Base-by-base conservation (phyloP, 2,797 vertebrate genomes). In the Pseudomugil gertrudae region DNA sequence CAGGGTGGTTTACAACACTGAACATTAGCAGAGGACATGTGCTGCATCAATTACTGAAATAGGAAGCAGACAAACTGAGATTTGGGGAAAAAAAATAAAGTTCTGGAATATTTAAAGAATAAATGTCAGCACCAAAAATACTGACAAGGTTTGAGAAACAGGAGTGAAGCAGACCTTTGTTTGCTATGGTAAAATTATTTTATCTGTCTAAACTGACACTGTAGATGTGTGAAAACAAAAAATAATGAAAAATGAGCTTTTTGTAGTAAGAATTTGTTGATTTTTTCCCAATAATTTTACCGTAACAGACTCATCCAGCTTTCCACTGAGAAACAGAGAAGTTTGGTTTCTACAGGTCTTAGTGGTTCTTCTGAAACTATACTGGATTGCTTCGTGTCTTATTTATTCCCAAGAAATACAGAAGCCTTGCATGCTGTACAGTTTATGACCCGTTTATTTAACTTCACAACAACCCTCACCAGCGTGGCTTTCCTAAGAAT, bases 1-100 rank as follows among this genome's bases (percentile, higher is more conserved):
- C 4, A 1, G 29, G 57, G 35, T 2, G 2, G 48, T 35, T 64
- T 52, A 81, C 75, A 10, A 66, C 51, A 75, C 57, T 13, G 17
- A 4, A 17, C 52, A 33, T 3, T 19, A 53, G 56, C 40, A 14
- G 33, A 33, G 55, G 62, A 57, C 30, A 0, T 35, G 1, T 9
- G 27, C 43, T 50, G 69, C 38, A 29, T 55, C 26, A 21, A n/a
- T 17, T 14, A 57, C 11, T 9, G n/a, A 15, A n/a, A 60, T 26
- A 21, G 17, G 15, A 59, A 30, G 29, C 15, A n/a, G 9, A 76
- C 23, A 10, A 50, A 57, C 17, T 0, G 7, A 11, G 3, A 5
- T 19, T 29, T 15, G 0, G 21, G 4, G 9, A 45, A 45, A 45
- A 2, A 33, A 33, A 33, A 15, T 15, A 38, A 38, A 43, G 10